Base-by-base conservation (phyloP, 1,140 invertebrate species). In the Chrysomallon squamiferum region DNA sequence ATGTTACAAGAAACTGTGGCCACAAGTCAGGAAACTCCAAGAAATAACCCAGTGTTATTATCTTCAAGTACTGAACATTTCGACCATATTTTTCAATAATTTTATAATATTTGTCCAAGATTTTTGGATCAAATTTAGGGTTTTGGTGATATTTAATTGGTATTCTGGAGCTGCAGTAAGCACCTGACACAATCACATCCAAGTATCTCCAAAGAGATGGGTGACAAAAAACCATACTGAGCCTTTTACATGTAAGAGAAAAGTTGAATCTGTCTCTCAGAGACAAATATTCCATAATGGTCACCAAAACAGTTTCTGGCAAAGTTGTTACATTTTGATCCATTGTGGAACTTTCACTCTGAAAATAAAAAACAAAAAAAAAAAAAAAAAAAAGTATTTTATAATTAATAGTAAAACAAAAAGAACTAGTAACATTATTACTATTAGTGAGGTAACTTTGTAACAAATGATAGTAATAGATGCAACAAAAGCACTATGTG, bases 301-400 rank as follows among this genome's bases (percentile, higher is more conserved):
- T 59, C 25, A 76, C 67, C 74, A 68, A 76, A 7, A 52, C 65
- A 3, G 69, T 62, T 43, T 73, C 69, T 25, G 74, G 74, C n/a
- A n/a, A n/a, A n/a, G n/a, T n/a, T n/a, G n/a, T n/a, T n/a, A n/a
- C n/a, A n/a, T n/a, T n/a, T n/a, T n/a, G n/a, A n/a, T n/a, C n/a
- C n/a, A n/a, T n/a, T n/a, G n/a, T n/a, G n/a, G n/a, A n/a, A n/a
- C n/a, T n/a, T n/a, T n/a, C n/a, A n/a, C n/a, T n/a, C n/a, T n/a
- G n/a, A n/a, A n/a, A n/a, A n/a, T n/a, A n/a, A n/a, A n/a, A n/a
- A n/a, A n/a, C n/a, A n/a, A n/a, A n/a, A n/a, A n/a, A n/a, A n/a
- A n/a, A n/a, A n/a, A n/a, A n/a, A n/a, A n/a, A n/a, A n/a, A n/a
- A n/a, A n/a, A n/a, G n/a, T n/a, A n/a, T n/a, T n/a, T n/a, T n/a